A percentile compares a stretch with the other conserved stretches of the same genome.
Evolutionary conservation across 2,888 invertebrate species (phyloP).

Genomic region (Rhagium mordax): DNA sequence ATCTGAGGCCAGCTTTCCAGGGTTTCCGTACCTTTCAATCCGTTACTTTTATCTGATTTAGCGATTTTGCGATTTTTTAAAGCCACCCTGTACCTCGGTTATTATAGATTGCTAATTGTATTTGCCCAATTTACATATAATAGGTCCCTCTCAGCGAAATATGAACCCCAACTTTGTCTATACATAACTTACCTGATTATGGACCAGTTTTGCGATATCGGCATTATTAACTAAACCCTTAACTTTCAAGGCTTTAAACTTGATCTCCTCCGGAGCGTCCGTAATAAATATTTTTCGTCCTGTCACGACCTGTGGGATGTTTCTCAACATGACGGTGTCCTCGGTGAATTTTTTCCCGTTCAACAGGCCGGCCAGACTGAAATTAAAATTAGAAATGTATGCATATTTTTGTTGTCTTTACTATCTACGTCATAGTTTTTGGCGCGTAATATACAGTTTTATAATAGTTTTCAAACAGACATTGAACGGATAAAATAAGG

Average conservation of each 20-base stretch:
- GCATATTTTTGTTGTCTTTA: not conserved
- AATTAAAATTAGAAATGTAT: constrained; percentile 35
- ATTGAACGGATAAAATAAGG: no score
- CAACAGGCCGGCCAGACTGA: constrained; percentile 63
- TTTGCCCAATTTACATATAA: constrained; percentile 20
- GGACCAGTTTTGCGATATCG: constrained; percentile 58
- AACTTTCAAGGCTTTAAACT: constrained; percentile 61
- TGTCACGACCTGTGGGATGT: constrained; percentile 66
- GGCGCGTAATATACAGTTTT: no score
- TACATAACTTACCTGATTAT: constrained; percentile 61
- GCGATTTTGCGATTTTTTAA: not conserved
- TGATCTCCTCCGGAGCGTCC: constrained; percentile 38
- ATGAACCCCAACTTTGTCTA: constrained; percentile 27
- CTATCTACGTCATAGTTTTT: no score
- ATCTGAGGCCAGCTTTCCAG: no score
- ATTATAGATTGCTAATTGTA: constrained; percentile 16
- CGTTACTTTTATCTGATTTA: no score
- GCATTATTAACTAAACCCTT: constrained; percentile 62
- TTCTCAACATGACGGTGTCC: constrained; percentile 65
- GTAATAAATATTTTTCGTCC: constrained; percentile 65
- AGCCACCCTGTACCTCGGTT: not conserved
- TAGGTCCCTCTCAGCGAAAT: constrained; percentile 5
- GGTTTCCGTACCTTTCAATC: no score
- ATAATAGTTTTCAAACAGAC: no score
- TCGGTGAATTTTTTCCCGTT: constrained; percentile 62